Percentiles rank a stretch among this genome's conserved stretches.
Evolutionary conservation across 2,113 vertebrate species (phyloP).

Genomic region (Columbina picui): DNA sequence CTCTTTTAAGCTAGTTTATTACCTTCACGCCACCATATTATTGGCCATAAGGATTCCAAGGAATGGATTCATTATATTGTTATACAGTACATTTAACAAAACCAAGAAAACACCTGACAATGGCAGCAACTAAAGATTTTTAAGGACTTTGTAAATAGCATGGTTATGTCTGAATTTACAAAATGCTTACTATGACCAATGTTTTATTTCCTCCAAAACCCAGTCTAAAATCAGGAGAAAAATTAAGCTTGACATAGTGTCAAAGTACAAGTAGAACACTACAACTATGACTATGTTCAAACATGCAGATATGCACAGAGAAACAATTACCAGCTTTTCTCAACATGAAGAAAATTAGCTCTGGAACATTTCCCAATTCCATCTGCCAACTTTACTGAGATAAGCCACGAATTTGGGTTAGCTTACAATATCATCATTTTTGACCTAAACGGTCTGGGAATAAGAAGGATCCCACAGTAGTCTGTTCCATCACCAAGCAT

Average conservation of each 20-base stretch:
- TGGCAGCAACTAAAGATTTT: not conserved
- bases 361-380: not conserved
- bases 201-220: not conserved
- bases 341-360: not conserved
- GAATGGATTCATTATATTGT: not conserved
- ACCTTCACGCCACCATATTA: not conserved
- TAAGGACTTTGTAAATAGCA: not conserved
- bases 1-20: not conserved
- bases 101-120: not conserved
- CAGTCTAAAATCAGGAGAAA: not conserved
- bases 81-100: not conserved
- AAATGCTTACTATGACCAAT: not conserved
- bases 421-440: not conserved
- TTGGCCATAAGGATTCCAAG: not conserved
- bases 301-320: not conserved
- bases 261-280: not conserved
- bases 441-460: not conserved
- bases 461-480: not conserved
- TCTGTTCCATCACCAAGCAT: not conserved
- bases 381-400: not conserved
- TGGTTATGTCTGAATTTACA: not conserved
- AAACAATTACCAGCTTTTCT: not conserved
- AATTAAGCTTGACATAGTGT: not conserved
- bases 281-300: not conserved
- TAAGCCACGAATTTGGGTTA: not conserved